These are phyloP conservation scores for Achatina immaculata DNA, from an alignment of 1,140 invertebrate genomes.

Conservation along the genomic window DNA sequence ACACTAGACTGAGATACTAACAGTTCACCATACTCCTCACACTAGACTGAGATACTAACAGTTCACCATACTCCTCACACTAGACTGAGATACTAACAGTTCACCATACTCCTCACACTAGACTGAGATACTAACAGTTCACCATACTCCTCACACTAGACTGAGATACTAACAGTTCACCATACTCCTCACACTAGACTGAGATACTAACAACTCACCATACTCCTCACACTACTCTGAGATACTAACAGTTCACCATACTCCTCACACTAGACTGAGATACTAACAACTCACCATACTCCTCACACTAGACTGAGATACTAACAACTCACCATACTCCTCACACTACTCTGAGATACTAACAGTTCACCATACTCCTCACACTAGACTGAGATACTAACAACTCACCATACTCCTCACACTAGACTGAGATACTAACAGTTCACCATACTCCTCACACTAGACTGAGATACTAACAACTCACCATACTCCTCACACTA, in stretches of 20 bases:
- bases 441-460: neutral
- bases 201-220: neutral
- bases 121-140: neutral
- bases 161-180: neutral
- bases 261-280: neutral
- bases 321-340: neutral
- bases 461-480: neutral
- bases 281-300: neutral
- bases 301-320: neutral
- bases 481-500: neutral
- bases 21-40: too few relatives aligned
- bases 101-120: neutral
- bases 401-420: neutral
- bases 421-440: neutral
- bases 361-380: neutral
- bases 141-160: neutral
- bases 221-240: neutral
- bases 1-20: too few relatives aligned
- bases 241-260: neutral
- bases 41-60: neutral
- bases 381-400: neutral
- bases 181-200: neutral
- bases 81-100: neutral
- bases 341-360: neutral
- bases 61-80: neutral